These are phyloP conservation scores for Sciurus niger DNA, from an alignment of 2,113 vertebrate species.

Conservation along the genomic window DNA sequence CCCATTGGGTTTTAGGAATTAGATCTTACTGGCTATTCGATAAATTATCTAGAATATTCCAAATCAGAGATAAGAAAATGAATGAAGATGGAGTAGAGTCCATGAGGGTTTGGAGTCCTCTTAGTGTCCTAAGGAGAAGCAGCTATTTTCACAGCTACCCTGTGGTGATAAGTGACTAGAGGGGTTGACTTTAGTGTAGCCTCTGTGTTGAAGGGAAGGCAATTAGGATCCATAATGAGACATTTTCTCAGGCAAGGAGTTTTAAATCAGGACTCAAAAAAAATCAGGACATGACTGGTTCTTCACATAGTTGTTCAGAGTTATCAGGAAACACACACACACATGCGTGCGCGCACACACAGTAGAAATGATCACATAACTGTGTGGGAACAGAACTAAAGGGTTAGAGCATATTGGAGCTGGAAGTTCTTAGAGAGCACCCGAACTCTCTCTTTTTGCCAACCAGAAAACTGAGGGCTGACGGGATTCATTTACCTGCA, in stretches of 20 bases:
- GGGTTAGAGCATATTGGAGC: neutral
- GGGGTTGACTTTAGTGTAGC: neutral
- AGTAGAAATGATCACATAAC: neutral
- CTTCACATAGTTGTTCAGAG: neutral
- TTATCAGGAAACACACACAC: neutral
- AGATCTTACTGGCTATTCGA: constrained; percentile 9
- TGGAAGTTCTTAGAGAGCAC: neutral
- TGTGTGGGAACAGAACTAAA: neutral
- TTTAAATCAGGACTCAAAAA: neutral
- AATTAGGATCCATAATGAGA: neutral
- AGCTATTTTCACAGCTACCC: neutral
- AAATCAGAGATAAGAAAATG: neutral
- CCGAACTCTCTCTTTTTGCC: neutral
- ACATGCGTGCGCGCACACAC: too few relatives aligned
- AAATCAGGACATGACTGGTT: neutral
- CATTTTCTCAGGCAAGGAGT: neutral
- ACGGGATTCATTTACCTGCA: neutral
- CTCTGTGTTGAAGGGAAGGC: neutral
- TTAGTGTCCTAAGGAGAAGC: neutral
- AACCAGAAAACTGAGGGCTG: neutral
- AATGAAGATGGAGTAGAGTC: neutral
- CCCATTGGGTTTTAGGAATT: neutral
- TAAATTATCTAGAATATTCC: neutral
- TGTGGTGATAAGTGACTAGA: neutral
- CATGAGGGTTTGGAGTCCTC: too few relatives aligned